A percentile compares a stretch with the other conserved stretches of the same genome.
Conservation (phyloP, 2,888 invertebrate genomes). For the Parnassius orleans region DNA sequence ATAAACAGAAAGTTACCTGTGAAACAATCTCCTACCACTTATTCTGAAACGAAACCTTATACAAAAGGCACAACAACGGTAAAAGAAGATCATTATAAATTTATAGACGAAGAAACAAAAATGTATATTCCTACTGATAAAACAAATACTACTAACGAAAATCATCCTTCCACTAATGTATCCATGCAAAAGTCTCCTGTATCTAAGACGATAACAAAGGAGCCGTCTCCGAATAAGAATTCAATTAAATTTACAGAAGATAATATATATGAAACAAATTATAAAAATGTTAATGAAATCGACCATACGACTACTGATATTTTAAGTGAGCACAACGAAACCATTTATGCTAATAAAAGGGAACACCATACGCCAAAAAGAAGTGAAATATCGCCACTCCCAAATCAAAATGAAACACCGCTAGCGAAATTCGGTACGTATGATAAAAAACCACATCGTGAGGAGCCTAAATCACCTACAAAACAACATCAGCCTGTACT, state of each 20-base stretch:
- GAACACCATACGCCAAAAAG: slow-evolving; percentile 23
- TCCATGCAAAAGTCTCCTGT: background rate
- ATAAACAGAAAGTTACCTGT: slow-evolving; percentile 5
- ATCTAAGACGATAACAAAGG: slow-evolving; percentile 30
- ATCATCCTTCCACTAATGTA: background rate
- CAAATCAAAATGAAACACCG: slow-evolving; percentile 34
- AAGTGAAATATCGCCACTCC: slow-evolving; percentile 15
- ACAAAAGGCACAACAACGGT: slow-evolving; percentile 34
- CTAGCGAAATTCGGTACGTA: slow-evolving; percentile 45
- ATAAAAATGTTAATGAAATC: slow-evolving; percentile 33
- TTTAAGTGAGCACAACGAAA: slow-evolving; percentile 29
- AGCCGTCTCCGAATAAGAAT: slow-evolving; percentile 48
- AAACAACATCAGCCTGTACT: slow-evolving; percentile 32
- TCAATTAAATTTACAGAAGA: slow-evolving; percentile 43
- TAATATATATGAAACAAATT: slow-evolving; percentile 5
- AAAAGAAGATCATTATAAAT: slow-evolving; percentile 60
- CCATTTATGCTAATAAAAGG: slow-evolving; percentile 14
- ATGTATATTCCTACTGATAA: slow-evolving; percentile 49
- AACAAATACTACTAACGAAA: slow-evolving; percentile 32
- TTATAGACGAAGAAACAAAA: slow-evolving; percentile 70
- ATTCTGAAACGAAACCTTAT: slow-evolving; percentile 2
- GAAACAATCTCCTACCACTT: background rate
- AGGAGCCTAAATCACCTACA: slow-evolving; percentile 16
- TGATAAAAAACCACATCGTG: slow-evolving; percentile 40
- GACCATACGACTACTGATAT: slow-evolving; percentile 28